Evolutionary conservation across 1,140 invertebrate genomes (phyloP).

Genomic region (Musca vetustissima): DNA sequence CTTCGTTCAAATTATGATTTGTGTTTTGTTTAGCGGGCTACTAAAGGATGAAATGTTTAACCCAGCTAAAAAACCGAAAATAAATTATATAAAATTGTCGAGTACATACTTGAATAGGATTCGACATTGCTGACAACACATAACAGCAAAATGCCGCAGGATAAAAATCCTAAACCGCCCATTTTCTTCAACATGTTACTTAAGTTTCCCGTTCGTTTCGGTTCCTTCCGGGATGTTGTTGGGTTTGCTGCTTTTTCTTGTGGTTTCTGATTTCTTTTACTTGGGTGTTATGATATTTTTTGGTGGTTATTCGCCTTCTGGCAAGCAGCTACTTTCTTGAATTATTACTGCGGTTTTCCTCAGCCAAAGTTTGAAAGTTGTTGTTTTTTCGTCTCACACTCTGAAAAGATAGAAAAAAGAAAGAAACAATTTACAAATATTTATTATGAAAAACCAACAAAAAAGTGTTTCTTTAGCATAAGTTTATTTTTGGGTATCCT

Average conservation of each 20-base stretch:
- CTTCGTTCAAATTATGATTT: slow-evolving; percentile 10
- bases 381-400: background rate
- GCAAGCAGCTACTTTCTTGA: slow-evolving; percentile 14
- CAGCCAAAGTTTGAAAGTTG: background rate
- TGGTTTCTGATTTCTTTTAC: too few relatives aligned
- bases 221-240: background rate
- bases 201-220: slow-evolving; percentile 6
- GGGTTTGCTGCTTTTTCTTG: background rate
- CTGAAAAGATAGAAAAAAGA: background rate
- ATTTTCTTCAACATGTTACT: slow-evolving; percentile 27
- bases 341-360: slow-evolving; percentile 16
- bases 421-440: background rate
- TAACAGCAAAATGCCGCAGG: slow-evolving; percentile 32
- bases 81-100: background rate
- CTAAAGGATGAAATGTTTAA: background rate
- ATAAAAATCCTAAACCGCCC: slow-evolving; percentile 25
- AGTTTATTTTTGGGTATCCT: too few relatives aligned
- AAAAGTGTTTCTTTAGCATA: too few relatives aligned
- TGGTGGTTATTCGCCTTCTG: background rate
- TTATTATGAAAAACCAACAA: too few relatives aligned
- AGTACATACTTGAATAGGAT: slow-evolving; percentile 51
- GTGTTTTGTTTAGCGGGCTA: background rate
- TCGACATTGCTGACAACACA: slow-evolving; percentile 36
- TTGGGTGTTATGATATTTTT: background rate
- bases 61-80: slow-evolving; percentile 3